phyloP scores from a whole-genome alignment of 1,140 invertebrate genomes.

The Sinonovacula constricta region DNA sequence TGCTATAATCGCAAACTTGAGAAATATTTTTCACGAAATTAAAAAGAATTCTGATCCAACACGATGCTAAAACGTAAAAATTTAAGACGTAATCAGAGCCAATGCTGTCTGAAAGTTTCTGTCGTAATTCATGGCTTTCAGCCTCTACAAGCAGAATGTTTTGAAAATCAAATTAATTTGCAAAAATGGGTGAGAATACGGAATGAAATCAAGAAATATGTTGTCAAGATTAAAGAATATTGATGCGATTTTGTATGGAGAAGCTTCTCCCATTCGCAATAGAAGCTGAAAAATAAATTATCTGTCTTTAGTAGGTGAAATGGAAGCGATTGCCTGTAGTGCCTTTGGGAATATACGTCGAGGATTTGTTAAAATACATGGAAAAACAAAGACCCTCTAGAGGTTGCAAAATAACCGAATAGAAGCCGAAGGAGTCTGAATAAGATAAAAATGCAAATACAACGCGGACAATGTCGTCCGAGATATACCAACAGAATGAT shows the following conservation, averaged over 20 bases:
- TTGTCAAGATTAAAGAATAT: constrained; percentile 43
- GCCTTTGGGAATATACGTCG: constrained; percentile 5
- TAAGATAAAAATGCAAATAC: background rate
- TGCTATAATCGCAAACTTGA: background rate
- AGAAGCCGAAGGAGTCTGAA: background rate
- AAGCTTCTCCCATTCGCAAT: constrained; percentile 14
- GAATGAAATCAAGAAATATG: constrained; percentile 40
- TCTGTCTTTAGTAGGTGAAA: background rate
- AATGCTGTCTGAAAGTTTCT: constrained; percentile 1
- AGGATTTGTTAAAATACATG: constrained; percentile 4
- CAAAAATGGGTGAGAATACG: constrained; percentile 15
- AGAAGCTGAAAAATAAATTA: constrained; percentile 13
- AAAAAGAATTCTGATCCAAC: background rate
- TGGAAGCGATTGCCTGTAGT: background rate
- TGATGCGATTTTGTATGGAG: constrained; percentile 10
- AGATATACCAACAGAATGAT: too few relatives aligned
- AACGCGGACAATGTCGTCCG: too few relatives aligned
- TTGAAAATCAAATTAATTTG: constrained; percentile 46
- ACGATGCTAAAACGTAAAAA: background rate
- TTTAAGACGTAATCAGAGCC: constrained; percentile 1
- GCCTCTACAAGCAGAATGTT: constrained; percentile 24
- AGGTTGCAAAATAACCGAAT: background rate
- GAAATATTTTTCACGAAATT: background rate
- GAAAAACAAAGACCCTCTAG: background rate
- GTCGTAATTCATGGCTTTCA: constrained; percentile 25